Percentiles rank a stretch among this genome's conserved stretches.
These are phyloP conservation scores for Neotoxoptera formosana DNA, from an alignment of 1,140 invertebrate genomes.

Conservation along the genomic window DNA sequence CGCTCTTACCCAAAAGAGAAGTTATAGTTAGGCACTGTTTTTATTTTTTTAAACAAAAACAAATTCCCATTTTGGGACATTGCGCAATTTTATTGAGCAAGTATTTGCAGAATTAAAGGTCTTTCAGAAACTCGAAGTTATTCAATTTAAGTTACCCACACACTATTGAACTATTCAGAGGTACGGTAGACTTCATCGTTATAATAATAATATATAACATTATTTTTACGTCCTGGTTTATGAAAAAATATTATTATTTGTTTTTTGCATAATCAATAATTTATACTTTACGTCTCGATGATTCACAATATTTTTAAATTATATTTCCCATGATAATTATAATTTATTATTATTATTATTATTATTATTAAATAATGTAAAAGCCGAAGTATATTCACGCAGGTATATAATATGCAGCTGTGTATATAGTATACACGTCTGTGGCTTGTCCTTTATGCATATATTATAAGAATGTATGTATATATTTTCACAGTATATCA, in stretches of 20 bases:
- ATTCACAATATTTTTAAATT: background rate
- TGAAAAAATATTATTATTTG: background rate
- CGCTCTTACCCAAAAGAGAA: background rate
- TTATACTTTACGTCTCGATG: background rate
- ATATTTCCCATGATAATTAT: background rate
- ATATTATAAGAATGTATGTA: too few species aligned
- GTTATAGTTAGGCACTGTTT: background rate
- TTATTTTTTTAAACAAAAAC: background rate
- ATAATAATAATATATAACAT: background rate
- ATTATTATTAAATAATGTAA: background rate
- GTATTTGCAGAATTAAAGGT: background rate
- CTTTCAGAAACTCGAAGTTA: background rate
- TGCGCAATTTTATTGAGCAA: background rate
- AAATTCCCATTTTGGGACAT: background rate
- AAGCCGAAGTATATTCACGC: background rate
- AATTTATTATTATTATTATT: background rate
- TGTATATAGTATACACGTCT: too few species aligned
- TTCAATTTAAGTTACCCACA: background rate
- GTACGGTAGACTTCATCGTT: background rate
- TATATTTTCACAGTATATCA: background rate
- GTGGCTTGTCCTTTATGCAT: background rate
- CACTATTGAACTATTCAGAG: background rate
- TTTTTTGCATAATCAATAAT: background rate
- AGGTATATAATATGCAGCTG: too few species aligned
- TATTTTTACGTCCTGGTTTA: background rate